phyloP scores from a whole-genome alignment of 1,140 invertebrate species.

The Meloidogyne chitwoodi region DNA sequence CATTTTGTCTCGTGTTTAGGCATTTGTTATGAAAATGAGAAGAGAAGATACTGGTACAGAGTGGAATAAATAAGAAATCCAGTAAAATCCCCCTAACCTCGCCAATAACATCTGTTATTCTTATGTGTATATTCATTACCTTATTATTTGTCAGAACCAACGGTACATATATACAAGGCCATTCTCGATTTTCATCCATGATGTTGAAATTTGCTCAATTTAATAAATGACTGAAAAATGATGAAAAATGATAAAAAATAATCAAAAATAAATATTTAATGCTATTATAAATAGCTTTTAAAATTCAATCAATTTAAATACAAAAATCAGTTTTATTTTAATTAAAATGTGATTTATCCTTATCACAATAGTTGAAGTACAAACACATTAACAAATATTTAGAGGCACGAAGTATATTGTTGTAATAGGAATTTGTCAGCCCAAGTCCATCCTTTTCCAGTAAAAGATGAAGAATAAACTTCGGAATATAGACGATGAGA shows the following conservation, averaged over 20 bases:
- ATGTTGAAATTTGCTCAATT: too few species aligned
- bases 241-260: too few species aligned
- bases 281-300: too few species aligned
- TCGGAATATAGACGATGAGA: background rate
- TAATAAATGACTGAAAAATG: too few species aligned
- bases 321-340: background rate
- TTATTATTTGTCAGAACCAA: background rate
- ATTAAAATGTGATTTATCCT: too few species aligned
- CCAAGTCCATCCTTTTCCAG: conserved; percentile 15
- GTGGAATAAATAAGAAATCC: background rate
- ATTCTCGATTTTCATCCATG: too few species aligned
- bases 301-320: too few species aligned
- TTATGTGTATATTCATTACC: background rate
- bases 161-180: too few species aligned
- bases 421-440: conserved; percentile 12
- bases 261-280: too few species aligned
- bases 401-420: conserved; percentile 13
- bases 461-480: background rate
- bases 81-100: background rate
- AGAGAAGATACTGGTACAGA: background rate
- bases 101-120: background rate
- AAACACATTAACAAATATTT: background rate
- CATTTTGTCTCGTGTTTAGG: background rate
- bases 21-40: background rate
- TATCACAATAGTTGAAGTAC: background rate